Percentiles rank a stretch among this genome's conserved stretches.
These are phyloP conservation scores for Hyperoplus lanceolatus DNA, from an alignment of 2,797 vertebrate species.

Conservation along the genomic window DNA sequence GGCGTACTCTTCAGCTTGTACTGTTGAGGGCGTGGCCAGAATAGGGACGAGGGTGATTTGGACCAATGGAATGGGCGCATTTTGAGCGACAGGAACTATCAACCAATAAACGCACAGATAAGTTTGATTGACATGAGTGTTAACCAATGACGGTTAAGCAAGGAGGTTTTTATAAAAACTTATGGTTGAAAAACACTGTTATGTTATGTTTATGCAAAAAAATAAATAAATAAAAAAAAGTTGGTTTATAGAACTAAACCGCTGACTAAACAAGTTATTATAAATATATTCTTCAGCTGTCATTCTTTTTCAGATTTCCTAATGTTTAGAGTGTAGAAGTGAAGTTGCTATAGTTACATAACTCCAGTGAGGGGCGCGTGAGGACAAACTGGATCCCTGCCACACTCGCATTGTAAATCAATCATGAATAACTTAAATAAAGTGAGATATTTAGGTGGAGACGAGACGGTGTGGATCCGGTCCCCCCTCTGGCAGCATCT, in stretches of 20 bases:
- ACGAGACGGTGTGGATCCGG: too few relatives aligned
- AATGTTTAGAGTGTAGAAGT: background rate
- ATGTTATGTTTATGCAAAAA: background rate
- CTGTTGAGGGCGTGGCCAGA: background rate
- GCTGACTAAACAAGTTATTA: accelerated
- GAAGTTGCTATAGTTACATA: slow-evolving; percentile 29
- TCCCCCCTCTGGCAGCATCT: too few relatives aligned
- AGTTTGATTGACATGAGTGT: background rate
- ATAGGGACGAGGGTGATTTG: slow-evolving; percentile 41
- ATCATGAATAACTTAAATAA: too few relatives aligned
- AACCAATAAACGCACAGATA: slow-evolving; percentile 26
- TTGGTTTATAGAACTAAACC: too few relatives aligned
- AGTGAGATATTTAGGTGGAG: too few relatives aligned
- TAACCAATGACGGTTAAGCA: slow-evolving; percentile 23
- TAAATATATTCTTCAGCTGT: accelerated
- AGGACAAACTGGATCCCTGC: background rate
- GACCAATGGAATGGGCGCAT: slow-evolving; percentile 24
- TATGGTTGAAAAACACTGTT: background rate
- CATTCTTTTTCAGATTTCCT: background rate
- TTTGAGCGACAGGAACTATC: slow-evolving; percentile 21
- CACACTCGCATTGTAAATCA: too few relatives aligned
- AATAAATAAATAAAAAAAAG: accelerated
- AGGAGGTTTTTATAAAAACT: background rate
- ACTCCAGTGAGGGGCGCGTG: slow-evolving; percentile 10
- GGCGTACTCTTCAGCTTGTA: background rate